Percentiles rank a stretch among this genome's conserved stretches.
phyloP scores from a whole-genome alignment of 2,113 vertebrate species.

The Labeo rohita region DNA sequence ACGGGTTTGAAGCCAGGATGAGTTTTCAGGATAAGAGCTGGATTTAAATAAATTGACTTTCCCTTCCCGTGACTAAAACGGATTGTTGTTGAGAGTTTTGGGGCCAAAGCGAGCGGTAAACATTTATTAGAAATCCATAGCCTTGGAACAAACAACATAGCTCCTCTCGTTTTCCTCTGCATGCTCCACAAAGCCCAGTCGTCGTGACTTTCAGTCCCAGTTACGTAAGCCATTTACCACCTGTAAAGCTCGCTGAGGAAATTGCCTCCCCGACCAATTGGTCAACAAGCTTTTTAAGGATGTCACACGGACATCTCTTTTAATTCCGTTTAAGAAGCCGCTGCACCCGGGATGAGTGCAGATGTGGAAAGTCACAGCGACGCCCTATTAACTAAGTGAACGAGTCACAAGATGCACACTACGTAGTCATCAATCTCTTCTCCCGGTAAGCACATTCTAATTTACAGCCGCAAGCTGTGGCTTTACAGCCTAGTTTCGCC shows the following conservation, averaged over 20 bases:
- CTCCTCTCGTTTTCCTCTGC: background rate
- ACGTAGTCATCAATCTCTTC: constrained; percentile 58
- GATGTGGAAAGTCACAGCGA: constrained; percentile 44
- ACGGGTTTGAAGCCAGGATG: constrained; percentile 19
- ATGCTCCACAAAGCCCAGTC: constrained; percentile 27
- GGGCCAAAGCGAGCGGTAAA: constrained; percentile 44
- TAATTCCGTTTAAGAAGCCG: constrained; percentile 50
- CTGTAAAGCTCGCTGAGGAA: constrained; percentile 37
- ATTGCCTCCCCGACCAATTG: constrained; percentile 42
- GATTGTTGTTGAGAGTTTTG: constrained; percentile 40
- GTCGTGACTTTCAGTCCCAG: constrained; percentile 23
- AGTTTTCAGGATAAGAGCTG: constrained; percentile 47
- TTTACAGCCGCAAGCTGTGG: constrained; percentile 53
- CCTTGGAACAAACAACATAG: constrained; percentile 39
- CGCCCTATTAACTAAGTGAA: constrained; percentile 54
- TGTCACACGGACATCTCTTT: constrained; percentile 54
- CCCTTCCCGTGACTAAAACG: constrained; percentile 48
- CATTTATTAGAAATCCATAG: constrained; percentile 53
- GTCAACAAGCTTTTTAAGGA: constrained; percentile 47
- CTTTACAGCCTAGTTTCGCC: constrained; percentile 43
- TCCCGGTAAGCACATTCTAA: constrained; percentile 54
- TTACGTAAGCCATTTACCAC: constrained; percentile 58
- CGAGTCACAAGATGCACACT: constrained; percentile 41
- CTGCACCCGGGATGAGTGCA: constrained; percentile 23
- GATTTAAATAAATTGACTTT: constrained; percentile 58